phyloP scores from a whole-genome alignment of 2,113 vertebrate genomes.

The Percina caprodes region DNA sequence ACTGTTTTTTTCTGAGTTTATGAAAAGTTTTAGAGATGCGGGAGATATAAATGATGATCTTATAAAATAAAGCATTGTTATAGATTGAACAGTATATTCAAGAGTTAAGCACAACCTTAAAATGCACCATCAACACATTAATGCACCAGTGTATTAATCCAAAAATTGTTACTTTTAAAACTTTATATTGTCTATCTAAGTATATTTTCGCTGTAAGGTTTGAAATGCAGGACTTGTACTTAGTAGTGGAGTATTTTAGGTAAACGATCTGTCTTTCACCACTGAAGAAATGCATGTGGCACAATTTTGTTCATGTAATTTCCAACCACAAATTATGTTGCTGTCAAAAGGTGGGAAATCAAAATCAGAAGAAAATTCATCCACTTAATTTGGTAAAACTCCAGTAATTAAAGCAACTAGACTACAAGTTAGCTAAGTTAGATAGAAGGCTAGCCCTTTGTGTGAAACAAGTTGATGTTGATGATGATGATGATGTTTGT shows the following conservation, averaged over 20 bases:
- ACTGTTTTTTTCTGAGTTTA: not conserved
- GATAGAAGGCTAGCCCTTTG: not conserved
- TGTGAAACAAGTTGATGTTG: not conserved
- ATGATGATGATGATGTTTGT: no score
- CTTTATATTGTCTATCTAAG: no score
- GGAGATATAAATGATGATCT: not conserved
- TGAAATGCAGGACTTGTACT: no score
- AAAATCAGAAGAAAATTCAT: not conserved
- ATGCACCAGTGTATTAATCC: not conserved
- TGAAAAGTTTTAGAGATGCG: not conserved
- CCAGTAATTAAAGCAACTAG: not conserved
- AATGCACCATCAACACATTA: not conserved
- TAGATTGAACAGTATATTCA: no score
- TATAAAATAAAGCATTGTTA: not conserved
- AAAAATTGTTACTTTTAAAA: not conserved
- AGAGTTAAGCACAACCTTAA: not conserved
- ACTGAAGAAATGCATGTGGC: no score
- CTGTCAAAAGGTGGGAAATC: no score
- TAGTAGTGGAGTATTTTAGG: no score
- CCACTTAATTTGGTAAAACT: not conserved
- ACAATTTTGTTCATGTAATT: not conserved
- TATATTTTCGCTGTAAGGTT: not conserved
- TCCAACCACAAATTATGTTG: not conserved
- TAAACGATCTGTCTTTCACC: no score
- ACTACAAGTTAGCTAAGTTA: not conserved